Percentiles rank a stretch among this genome's conserved stretches.
phyloP scores from a whole-genome alignment of 2,113 vertebrate species.

The Neolamprologus variostigma region DNA sequence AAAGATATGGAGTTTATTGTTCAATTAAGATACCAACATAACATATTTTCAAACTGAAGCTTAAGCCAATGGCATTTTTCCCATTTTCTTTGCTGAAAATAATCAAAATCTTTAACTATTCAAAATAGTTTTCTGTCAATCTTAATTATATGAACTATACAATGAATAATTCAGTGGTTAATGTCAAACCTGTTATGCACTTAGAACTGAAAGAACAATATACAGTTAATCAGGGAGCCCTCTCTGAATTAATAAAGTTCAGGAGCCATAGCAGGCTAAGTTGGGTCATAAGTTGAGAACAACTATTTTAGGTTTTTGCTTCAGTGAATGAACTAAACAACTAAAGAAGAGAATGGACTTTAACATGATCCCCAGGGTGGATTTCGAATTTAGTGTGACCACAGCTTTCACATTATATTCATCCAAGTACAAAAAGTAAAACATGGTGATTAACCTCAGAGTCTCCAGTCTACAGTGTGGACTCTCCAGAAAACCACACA shows the following conservation, averaged over 20 bases:
- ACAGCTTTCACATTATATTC: neutral
- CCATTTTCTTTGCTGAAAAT: neutral
- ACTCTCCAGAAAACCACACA: neutral
- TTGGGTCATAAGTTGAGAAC: neutral
- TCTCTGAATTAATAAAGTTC: neutral
- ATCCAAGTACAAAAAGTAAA: neutral
- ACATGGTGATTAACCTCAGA: neutral
- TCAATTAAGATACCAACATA: neutral
- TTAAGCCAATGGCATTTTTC: neutral
- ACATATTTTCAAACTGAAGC: neutral
- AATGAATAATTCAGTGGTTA: neutral
- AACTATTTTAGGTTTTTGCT: neutral
- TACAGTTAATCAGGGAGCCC: neutral
- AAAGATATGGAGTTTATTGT: neutral
- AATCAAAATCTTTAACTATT: neutral
- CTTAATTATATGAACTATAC: neutral
- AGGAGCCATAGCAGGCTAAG: neutral
- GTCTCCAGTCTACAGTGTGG: neutral
- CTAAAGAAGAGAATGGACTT: neutral
- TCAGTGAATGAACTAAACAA: neutral
- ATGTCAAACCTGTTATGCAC: neutral
- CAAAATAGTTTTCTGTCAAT: neutral
- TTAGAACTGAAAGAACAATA: neutral
- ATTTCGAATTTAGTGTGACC: neutral
- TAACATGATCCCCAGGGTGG: neutral